Base-by-base conservation (phyloP, 2,888 invertebrate species). In the Nymphalis c-album region DNA sequence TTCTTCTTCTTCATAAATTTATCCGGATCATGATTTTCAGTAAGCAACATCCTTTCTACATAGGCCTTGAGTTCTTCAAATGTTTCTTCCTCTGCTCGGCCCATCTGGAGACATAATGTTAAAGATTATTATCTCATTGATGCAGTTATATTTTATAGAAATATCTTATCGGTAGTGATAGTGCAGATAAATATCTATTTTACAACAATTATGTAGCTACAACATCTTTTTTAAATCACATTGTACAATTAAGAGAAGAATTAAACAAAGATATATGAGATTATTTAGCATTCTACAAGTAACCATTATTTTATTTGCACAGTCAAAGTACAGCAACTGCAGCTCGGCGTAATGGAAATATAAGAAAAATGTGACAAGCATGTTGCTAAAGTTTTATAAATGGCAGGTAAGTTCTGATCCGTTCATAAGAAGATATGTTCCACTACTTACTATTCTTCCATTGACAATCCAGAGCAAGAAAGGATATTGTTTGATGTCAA, bases 401-500 rank as follows among this genome's bases (percentile, higher is more conserved):
- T 17, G 16, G 53, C 18, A 20, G 7, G 1, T 26, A 22, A 17
- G 53, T 17, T 26, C 22, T 31, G 7, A 16, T 26, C 17, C 5
- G 2, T 31, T 58, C 2, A 47, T 1, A 16, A 35, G 31, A 16
- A 35, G 31, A 18, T 40, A 48, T 64, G 18, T 40, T n/a, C 18
- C n/a, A 47, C 7, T 73, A 84, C 87, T 89, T 83, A 95, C 95
- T 90, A 96, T 96, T 85, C 96, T 95, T 18, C 98, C 98, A 87
- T 97, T 95, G 80, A 95, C 95, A 75, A 98, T 95, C 97, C 97
- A 98, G 55, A 97, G 85, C 7, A 98, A 86, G 2, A 97, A 96
- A 0, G 98, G 98, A 83, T 97, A 98, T 50, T 97, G 97, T 82
- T 96, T 96, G 47, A 98, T 95, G 73, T 96, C 96, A 80, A 96